A percentile compares a stretch with the other conserved stretches of the same genome.
Evolutionary conservation across 2,888 invertebrate species (phyloP).

Genomic region (Byasa hedistus): DNA sequence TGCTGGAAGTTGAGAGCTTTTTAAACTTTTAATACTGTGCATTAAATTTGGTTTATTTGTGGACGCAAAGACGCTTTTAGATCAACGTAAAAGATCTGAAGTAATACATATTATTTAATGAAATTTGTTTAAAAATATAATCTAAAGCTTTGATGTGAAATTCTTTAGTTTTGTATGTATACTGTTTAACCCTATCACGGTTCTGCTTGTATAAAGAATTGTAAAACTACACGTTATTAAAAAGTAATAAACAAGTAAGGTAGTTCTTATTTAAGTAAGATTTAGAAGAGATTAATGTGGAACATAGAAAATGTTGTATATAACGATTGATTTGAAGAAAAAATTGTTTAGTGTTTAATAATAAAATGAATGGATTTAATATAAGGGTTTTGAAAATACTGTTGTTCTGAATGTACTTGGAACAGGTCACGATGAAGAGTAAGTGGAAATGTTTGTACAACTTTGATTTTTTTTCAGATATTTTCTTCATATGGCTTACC

Average conservation of each 20-base stretch:
- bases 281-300: no score
- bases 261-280: no score
- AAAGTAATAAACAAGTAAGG: no score
- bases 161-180: background rate
- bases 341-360: no score
- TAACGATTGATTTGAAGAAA: no score
- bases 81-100: background rate
- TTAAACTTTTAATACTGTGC: slow-evolving; percentile 15
- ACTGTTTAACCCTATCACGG: background rate
- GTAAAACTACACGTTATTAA: background rate
- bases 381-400: no score
- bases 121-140: background rate
- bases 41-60: slow-evolving; percentile 19
- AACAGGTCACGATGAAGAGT: background rate
- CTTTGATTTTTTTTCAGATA: slow-evolving; percentile 63
- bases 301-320: no score
- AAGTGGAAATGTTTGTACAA: background rate
- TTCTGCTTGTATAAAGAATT: background rate
- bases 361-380: no score
- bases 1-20: slow-evolving; percentile 19
- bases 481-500: slow-evolving; percentile 87
- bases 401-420: no score
- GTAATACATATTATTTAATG: background rate
- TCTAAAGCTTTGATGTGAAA: background rate
- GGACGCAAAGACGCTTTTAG: background rate